These are phyloP conservation scores for Callocephalon fimbriatum DNA, from an alignment of 2,113 vertebrate species.

Conservation along the genomic window DNA sequence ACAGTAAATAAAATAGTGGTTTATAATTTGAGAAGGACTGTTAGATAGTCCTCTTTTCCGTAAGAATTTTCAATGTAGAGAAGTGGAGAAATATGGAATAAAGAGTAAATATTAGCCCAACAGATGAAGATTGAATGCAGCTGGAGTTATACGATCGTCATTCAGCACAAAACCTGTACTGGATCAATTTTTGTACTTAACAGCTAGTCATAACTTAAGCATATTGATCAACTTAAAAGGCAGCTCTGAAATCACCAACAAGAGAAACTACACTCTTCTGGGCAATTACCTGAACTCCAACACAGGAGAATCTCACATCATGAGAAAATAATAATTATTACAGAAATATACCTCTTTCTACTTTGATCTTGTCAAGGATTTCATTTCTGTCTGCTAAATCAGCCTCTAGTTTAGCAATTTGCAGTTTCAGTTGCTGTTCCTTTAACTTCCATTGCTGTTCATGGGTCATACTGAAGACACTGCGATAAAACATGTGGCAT, in stretches of 20 bases:
- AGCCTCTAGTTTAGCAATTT: conserved; percentile 87
- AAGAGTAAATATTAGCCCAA: background rate
- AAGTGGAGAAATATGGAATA: background rate
- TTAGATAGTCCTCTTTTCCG: background rate
- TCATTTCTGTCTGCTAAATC: conserved; percentile 83
- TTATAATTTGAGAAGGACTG: background rate
- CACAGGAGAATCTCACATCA: background rate
- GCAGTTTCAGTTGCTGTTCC: conserved; percentile 84
- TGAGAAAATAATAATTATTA: conserved; percentile 52
- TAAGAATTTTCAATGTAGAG: background rate
- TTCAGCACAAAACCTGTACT: background rate
- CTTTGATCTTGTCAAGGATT: conserved; percentile 86
- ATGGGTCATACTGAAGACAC: conserved; percentile 85
- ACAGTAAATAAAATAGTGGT: background rate
- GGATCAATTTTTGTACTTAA: background rate
- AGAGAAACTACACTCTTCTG: background rate
- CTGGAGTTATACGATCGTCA: background rate
- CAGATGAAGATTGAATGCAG: background rate
- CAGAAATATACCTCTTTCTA: conserved; percentile 84
- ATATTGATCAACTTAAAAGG: background rate
- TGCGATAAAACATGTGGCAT: conserved; percentile 89
- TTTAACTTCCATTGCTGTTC: conserved; percentile 83
- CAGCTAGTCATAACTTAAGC: background rate
- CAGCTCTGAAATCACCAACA: background rate
- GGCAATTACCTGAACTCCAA: background rate